These are phyloP conservation scores for Meliscaeva auricollis DNA, from an alignment of 2,888 invertebrate genomes.

Conservation along the genomic window DNA sequence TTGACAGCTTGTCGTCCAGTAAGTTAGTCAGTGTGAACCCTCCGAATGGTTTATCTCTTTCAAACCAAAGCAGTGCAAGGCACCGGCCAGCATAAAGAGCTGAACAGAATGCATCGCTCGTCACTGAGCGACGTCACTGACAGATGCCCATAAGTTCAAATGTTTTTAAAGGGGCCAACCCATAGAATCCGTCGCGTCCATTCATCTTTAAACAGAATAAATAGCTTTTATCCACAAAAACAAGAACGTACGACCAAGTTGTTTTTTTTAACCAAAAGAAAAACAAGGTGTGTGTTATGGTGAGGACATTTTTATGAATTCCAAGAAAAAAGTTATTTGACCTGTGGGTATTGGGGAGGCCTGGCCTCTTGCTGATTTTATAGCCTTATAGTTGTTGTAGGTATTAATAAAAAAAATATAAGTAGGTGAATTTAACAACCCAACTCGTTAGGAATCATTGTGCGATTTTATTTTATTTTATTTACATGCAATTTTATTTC, in stretches of 20 bases:
- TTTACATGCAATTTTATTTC: background rate
- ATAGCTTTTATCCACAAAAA: background rate
- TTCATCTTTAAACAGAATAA: too few species aligned
- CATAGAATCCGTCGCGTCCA: too few species aligned
- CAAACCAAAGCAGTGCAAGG: too few species aligned
- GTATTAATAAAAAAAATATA: background rate
- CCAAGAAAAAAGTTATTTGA: constrained; percentile 27
- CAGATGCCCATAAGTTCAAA: too few species aligned
- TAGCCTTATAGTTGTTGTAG: background rate
- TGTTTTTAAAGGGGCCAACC: too few species aligned
- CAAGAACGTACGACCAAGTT: background rate
- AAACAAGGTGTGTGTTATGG: background rate
- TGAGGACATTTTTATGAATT: background rate
- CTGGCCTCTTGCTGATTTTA: constrained; percentile 23
- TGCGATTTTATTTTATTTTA: background rate
- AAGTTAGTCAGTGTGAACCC: too few species aligned
- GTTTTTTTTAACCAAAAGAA: background rate
- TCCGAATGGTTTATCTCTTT: too few species aligned
- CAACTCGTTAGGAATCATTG: constrained; percentile 35
- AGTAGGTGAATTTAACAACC: constrained; percentile 17
- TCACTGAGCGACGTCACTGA: too few species aligned
- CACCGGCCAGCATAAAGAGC: too few species aligned
- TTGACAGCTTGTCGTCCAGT: too few species aligned
- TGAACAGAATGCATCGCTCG: too few species aligned
- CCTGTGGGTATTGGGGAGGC: background rate